A percentile compares a stretch with the other conserved stretches of the same genome.
phyloP scores from a whole-genome alignment of 2,113 vertebrate genomes.

The Poecilia latipinna region DNA sequence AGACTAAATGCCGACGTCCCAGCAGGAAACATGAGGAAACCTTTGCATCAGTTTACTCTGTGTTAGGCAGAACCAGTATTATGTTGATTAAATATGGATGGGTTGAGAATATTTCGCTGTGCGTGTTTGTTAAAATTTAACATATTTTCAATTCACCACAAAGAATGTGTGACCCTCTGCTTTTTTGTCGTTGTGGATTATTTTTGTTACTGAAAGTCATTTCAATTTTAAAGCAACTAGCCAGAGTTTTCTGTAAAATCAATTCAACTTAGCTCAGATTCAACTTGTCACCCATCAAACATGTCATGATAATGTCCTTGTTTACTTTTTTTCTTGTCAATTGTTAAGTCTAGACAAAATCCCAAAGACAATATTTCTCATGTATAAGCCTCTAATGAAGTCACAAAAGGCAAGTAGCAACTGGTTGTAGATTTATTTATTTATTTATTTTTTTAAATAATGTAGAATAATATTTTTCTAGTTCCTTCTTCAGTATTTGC shows the following conservation, averaged over 20 bases:
- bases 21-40: slow-evolving; percentile 28
- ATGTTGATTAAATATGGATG: slow-evolving; percentile 66
- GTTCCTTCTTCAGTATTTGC: too few species aligned
- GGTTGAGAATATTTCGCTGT: slow-evolving; percentile 34
- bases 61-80: slow-evolving; percentile 21
- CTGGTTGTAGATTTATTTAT: not conserved
- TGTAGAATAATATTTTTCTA: not conserved
- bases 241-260: not conserved
- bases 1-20: slow-evolving; percentile 30
- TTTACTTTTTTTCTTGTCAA: not conserved
- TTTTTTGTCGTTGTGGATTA: slow-evolving; percentile 40
- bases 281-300: not conserved
- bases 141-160: slow-evolving; percentile 66
- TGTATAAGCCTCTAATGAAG: not conserved
- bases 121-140: slow-evolving; percentile 50
- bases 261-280: not conserved
- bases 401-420: not conserved
- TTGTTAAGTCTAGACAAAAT: not conserved
- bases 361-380: not conserved
- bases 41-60: slow-evolving; percentile 42
- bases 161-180: slow-evolving; percentile 43
- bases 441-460: not conserved
- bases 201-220: slow-evolving; percentile 22
- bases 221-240: not conserved
- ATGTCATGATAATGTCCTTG: not conserved